Base-by-base conservation (phyloP, 2,888 invertebrate species). In the Trichogramma evanescens region DNA sequence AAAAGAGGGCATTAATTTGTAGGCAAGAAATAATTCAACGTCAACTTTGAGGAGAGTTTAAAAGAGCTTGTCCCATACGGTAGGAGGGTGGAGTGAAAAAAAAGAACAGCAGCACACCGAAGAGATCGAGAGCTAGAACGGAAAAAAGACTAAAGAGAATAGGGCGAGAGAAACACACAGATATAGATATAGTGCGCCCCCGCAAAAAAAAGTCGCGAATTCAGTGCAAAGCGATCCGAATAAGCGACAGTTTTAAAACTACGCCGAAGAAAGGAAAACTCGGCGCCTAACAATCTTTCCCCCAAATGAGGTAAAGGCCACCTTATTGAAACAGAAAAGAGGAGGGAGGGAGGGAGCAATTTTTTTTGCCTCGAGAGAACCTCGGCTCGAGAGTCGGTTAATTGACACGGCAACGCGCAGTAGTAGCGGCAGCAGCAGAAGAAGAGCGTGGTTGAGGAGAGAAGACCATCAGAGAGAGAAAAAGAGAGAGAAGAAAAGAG, bases 241-340 rank as follows among this genome's bases (percentile, higher is more conserved):
- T 26, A 26, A 71, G 70, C 70, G 76, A 76, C 73, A 74, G 74
- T 76, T 74, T 76, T 73, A 75, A 26, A 75, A 76, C 72, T 72
- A 71, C 68, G 68, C 72, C 26, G 26, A 26, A 26, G 26, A 26
- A 26, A 26, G 26, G 26, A 26, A 26, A 26, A 26, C 26, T 26
- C 62, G 63, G 64, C 66, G 72, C 66, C 73, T 74, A 75, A 76
- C 75, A 76, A 77, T 75, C 75, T 76, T 59, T 59, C 71, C 73
- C 73, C 74, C 71, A 77, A 77, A 76, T 77, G 76, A 78, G 76
- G 76, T 76, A 77, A 78, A 76, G 76, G 76, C 75, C 72, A 74
- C 75, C 77, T 77, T 78, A 77, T 77, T 77, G 77, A 77, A 77
- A 76, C 74, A 74, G 75, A 45, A 45, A 45, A n/a, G n/a, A 45